phyloP scores from a whole-genome alignment of 2,797 vertebrate species.

The Malacoraja senta region DNA sequence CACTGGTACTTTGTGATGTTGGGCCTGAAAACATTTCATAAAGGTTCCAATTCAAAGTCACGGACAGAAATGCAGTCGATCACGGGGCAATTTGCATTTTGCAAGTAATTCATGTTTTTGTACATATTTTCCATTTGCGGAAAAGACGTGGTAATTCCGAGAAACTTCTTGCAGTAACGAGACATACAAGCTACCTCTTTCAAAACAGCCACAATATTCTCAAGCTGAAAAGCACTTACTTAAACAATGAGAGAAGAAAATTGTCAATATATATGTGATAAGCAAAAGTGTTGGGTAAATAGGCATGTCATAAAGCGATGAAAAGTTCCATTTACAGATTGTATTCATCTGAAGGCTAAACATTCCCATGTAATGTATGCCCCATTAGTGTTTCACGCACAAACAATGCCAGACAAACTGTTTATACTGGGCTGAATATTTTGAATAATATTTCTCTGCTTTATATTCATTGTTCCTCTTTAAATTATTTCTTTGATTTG shows the following conservation, averaged over 20 bases:
- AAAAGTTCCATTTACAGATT: constrained; percentile 26
- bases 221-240: constrained; percentile 8
- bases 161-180: neutral
- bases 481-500: neutral
- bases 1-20: neutral
- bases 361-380: constrained; percentile 15
- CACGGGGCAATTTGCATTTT: neutral
- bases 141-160: neutral
- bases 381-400: constrained; percentile 21
- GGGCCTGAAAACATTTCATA: neutral
- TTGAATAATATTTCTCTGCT: constrained; percentile 20
- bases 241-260: constrained; percentile 16
- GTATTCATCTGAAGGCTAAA: constrained; percentile 7
- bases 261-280: constrained; percentile 12
- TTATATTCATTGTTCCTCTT: constrained; percentile 13
- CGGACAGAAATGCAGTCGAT: neutral
- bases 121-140: neutral
- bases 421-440: constrained; percentile 16
- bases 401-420: neutral
- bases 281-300: constrained; percentile 28
- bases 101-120: neutral
- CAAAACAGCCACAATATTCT: neutral
- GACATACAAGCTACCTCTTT: neutral
- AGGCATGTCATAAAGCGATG: constrained; percentile 18
- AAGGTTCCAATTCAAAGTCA: neutral